These are phyloP conservation scores for Apodemia mormo DNA, from an alignment of 2,888 invertebrate species.

Conservation along the genomic window DNA sequence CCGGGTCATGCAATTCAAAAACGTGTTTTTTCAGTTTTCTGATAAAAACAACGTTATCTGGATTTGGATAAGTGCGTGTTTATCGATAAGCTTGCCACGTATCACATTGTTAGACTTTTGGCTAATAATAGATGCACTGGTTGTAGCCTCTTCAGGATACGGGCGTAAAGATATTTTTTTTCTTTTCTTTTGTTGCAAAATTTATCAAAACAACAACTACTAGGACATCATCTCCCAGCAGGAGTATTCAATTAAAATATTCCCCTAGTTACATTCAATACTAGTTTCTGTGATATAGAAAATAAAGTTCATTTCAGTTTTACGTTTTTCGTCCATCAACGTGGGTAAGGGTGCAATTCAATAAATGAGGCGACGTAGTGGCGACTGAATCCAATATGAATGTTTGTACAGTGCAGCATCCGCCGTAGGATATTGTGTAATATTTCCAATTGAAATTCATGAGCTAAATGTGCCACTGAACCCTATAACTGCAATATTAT, in stretches of 20 bases:
- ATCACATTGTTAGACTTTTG: too few relatives aligned
- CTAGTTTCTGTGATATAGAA: not conserved
- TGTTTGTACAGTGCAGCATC: constrained; percentile 38
- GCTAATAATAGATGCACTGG: too few relatives aligned
- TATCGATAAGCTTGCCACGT: too few relatives aligned
- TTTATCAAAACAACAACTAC: constrained; percentile 17
- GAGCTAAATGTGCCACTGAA: constrained; percentile 16
- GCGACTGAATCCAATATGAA: constrained; percentile 38
- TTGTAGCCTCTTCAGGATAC: too few relatives aligned
- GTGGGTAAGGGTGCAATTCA: constrained; percentile 38
- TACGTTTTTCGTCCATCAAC: not conserved
- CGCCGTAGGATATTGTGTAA: constrained; percentile 23
- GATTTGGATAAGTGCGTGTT: too few relatives aligned
- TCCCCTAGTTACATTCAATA: not conserved
- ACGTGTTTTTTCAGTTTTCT: too few relatives aligned
- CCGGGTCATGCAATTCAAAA: too few relatives aligned
- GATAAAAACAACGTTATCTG: too few relatives aligned
- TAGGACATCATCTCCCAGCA: not conserved
- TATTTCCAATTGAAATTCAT: constrained; percentile 20
- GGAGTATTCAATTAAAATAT: not conserved
- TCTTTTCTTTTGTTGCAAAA: not conserved
- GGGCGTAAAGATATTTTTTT: too few relatives aligned
- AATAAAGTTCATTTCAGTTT: constrained; percentile 11
- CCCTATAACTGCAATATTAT: not conserved
- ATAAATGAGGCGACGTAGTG: constrained; percentile 42